Evolutionary conservation across 1,140 invertebrate species (phyloP), one percentile per base, ranked within the genome.

Genomic region (Caerostris darwini): DNA sequence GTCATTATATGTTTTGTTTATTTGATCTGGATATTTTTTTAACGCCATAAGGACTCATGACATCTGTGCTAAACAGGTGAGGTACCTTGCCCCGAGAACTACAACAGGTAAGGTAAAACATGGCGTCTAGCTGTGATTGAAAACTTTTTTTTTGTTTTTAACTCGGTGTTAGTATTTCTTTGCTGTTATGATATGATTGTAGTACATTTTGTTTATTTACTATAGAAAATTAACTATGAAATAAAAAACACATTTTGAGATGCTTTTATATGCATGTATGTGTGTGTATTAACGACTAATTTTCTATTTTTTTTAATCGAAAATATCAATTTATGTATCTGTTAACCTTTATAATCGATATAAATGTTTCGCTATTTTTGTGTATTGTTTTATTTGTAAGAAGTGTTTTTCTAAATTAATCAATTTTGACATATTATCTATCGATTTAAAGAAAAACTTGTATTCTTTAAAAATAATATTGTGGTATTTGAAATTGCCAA

Each of bases 61-160:
- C 86, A 88, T 88, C 59, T 88, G 86, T 61, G 59, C 50, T 10
- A 57, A 64, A 88, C 59, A 67, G 86, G 86, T 88, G 86, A 88
- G 86, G 58, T 53, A 61, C 61, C 61, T 88, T 61, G 58, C 86
- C 59, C 85, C 61, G 64, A 53, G 59, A 57, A 8, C 64, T 50
- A 88, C 86, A 88, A 88, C 86, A 88, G 86, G 86, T 88, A 88
- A 88, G 64, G 58, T 61, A 64, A 88, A 88, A 88, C 86, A 88
- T 88, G 86, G 86, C 86, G 86, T 88, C 86, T 88, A 50, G 83
- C 54, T 85, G 34, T 53, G 71, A 77, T 77, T 53, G 34, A 50
- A 53, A 8, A 53, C 7, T 77, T 77, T 77, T 64, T 50, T 19
- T 53, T 12, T 77, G 34, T 34, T 34, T 34, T 34, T 34, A 34